Evolutionary conservation across 2,113 vertebrate genomes (phyloP).

Genomic region (Phalacrocorax aristotelis): DNA sequence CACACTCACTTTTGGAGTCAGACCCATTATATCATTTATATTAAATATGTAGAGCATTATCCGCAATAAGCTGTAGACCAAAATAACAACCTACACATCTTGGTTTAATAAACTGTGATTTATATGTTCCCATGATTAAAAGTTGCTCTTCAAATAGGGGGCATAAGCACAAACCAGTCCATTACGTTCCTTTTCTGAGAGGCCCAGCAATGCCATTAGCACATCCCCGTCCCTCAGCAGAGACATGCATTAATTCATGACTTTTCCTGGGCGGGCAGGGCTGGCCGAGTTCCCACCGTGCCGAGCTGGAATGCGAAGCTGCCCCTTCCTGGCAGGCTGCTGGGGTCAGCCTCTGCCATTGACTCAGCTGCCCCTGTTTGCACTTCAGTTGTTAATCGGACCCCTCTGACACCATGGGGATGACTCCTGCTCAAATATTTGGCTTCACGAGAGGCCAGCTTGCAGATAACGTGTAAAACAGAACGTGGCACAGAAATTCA

Average conservation of each 20-base stretch:
- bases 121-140: neutral
- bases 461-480: fast-evolving
- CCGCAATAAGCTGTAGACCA: neutral
- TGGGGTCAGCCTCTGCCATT: conserved; percentile 6
- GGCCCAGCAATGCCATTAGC: neutral
- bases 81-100: neutral
- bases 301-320: neutral
- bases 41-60: neutral
- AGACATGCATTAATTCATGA: neutral
- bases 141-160: neutral
- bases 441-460: neutral
- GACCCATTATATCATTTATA: neutral
- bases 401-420: neutral
- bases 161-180: neutral
- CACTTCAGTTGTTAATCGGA: neutral
- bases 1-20: neutral
- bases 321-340: conserved; percentile 28
- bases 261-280: conserved; percentile 24
- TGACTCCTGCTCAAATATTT: neutral
- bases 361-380: neutral
- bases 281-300: neutral
- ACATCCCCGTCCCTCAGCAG: neutral
- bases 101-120: neutral
- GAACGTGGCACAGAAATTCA: neutral
- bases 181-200: neutral